Conservation (phyloP, 2,797 vertebrate genomes). For the Onychomys leucogaster region DNA sequence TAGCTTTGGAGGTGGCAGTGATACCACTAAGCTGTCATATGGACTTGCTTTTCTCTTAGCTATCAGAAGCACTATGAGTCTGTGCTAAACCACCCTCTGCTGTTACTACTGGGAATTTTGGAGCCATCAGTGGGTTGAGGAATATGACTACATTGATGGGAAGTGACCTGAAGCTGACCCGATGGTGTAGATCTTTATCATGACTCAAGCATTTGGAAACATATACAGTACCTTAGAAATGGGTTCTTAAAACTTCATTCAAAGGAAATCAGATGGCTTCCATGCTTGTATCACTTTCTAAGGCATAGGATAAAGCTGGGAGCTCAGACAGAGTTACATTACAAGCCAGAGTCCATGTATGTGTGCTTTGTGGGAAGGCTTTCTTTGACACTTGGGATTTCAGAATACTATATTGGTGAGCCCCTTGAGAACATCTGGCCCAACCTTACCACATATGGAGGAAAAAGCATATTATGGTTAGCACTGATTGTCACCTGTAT, state of each 20-base stretch:
- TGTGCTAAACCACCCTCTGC: not conserved
- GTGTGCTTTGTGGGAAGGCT: not conserved
- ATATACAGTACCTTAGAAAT: not conserved
- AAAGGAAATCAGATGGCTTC: not conserved
- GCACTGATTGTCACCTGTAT: not conserved
- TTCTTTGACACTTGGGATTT: not conserved
- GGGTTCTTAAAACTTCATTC: not conserved
- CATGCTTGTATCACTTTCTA: not conserved
- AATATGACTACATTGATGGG: not conserved
- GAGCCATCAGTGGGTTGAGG: not conserved
- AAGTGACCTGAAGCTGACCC: not conserved
- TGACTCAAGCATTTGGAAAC: not conserved
- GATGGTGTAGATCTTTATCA: not conserved
- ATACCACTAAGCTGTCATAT: not conserved
- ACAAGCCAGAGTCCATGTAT: not conserved
- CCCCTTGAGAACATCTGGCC: not conserved
- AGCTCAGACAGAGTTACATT: not conserved
- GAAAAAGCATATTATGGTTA: not conserved
- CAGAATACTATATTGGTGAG: not conserved
- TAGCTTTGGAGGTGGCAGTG: not conserved
- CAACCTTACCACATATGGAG: not conserved
- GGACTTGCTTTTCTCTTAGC: not conserved
- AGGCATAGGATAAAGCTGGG: not conserved
- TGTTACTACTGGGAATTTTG: not conserved
- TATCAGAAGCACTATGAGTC: not conserved